These are phyloP conservation scores for Omphaloscelis lunosa DNA, from an alignment of 2,888 invertebrate genomes.

Conservation along the genomic window DNA sequence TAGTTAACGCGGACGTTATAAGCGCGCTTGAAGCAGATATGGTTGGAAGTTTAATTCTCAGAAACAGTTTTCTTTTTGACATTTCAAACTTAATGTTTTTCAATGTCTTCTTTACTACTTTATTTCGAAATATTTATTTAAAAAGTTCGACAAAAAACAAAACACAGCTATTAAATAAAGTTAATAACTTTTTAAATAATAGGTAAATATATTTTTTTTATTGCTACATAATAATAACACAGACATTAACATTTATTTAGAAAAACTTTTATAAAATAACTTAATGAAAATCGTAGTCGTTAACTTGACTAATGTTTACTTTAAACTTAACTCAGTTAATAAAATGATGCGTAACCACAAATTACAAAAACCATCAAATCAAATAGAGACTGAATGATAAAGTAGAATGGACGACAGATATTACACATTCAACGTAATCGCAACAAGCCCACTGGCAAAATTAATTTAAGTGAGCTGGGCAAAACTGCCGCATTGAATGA, in stretches of 20 bases:
- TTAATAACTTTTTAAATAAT: no score
- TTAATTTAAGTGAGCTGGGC: background rate
- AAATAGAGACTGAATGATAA: background rate
- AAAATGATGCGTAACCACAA: background rate
- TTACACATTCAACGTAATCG: no score
- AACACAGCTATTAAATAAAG: background rate
- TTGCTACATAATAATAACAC: no score
- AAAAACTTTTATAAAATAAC: background rate
- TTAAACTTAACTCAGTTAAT: no score
- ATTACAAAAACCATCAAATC: background rate
- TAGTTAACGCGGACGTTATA: background rate
- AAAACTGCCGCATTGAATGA: background rate
- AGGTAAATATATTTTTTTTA: no score
- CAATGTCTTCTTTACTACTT: background rate
- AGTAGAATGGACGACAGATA: background rate
- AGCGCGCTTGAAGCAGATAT: background rate
- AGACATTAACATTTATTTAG: no score
- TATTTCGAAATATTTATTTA: background rate
- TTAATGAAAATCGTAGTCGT: no score
- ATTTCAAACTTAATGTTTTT: background rate
- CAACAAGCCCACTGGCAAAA: no score
- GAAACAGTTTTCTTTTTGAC: background rate
- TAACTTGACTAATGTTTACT: background rate
- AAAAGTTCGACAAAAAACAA: background rate
- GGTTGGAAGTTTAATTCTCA: background rate